phyloP scores from a whole-genome alignment of 2,888 invertebrate species.

The Nemotelus pantherinus region DNA sequence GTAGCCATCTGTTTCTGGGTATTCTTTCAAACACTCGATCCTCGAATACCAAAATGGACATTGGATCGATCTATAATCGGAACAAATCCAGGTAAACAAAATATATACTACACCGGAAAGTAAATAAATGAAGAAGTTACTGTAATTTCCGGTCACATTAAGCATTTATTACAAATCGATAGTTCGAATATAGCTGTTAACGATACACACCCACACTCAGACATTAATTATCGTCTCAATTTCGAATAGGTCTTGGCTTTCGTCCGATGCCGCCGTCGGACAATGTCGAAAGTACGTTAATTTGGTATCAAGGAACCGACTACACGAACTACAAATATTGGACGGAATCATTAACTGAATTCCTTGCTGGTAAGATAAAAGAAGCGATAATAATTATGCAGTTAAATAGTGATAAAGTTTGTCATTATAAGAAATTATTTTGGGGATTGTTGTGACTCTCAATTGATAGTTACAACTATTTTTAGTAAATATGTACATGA shows the following conservation, averaged over 20 bases:
- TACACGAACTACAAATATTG: constrained; percentile 80
- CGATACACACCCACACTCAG: too few relatives aligned
- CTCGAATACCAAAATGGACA: constrained; percentile 90
- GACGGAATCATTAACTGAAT: constrained; percentile 78
- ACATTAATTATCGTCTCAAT: neutral
- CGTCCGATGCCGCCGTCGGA: constrained; percentile 87
- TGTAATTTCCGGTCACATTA: too few relatives aligned
- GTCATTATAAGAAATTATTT: constrained; percentile 3
- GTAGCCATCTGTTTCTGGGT: constrained; percentile 95
- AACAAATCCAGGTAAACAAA: constrained; percentile 80
- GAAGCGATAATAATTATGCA: neutral
- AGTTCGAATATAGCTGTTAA: too few relatives aligned
- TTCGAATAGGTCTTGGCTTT: constrained; percentile 80
- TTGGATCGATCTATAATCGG: constrained; percentile 88
- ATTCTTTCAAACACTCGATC: constrained; percentile 90
- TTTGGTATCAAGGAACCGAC: constrained; percentile 91
- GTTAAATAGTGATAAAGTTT: neutral
- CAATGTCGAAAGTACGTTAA: constrained; percentile 92
- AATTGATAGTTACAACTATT: neutral
- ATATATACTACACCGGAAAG: too few relatives aligned
- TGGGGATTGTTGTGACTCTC: neutral
- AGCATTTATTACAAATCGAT: too few relatives aligned
- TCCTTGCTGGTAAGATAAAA: constrained; percentile 76
- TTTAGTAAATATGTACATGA: neutral
- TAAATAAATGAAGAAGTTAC: too few relatives aligned